These are phyloP conservation scores for Peromyscus aztecus DNA, from an alignment of 2,797 vertebrate species.

Conservation along the genomic window DNA sequence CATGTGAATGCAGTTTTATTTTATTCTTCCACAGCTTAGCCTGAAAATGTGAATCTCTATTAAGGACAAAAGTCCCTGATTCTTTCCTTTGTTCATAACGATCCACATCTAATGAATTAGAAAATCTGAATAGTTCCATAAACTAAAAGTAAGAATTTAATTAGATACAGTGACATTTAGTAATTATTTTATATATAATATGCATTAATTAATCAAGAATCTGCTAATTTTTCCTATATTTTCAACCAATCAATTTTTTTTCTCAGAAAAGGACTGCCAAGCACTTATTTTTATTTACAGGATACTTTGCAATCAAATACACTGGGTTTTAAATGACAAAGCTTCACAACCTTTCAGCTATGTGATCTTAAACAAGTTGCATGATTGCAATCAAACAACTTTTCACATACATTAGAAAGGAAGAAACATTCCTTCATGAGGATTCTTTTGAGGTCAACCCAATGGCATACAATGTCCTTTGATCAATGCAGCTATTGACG, in stretches of 20 bases:
- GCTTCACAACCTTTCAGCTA: neutral
- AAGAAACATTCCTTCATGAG: neutral
- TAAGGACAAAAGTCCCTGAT: neutral
- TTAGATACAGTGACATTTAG: conserved; percentile 21
- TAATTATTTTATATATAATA: conserved; percentile 4
- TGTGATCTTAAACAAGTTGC: neutral
- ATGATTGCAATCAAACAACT: conserved; percentile 15
- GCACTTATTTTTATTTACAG: conserved; percentile 2
- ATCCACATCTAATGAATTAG: neutral
- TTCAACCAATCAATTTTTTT: neutral
- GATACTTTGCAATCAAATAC: neutral
- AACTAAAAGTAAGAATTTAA: conserved; percentile 17
- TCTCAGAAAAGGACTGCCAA: neutral
- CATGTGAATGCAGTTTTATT: neutral
- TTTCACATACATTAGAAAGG: neutral
- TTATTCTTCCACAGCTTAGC: neutral
- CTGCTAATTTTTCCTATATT: neutral
- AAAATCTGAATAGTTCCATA: neutral
- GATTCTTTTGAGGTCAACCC: neutral
- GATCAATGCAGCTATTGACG: neutral
- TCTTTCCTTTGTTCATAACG: neutral
- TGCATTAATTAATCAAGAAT: neutral
- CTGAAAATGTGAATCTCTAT: neutral
- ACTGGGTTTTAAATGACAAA: neutral
- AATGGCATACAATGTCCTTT: neutral